Evolutionary conservation across 2,888 invertebrate genomes (phyloP).

Genomic region (Abrostola tripartita): DNA sequence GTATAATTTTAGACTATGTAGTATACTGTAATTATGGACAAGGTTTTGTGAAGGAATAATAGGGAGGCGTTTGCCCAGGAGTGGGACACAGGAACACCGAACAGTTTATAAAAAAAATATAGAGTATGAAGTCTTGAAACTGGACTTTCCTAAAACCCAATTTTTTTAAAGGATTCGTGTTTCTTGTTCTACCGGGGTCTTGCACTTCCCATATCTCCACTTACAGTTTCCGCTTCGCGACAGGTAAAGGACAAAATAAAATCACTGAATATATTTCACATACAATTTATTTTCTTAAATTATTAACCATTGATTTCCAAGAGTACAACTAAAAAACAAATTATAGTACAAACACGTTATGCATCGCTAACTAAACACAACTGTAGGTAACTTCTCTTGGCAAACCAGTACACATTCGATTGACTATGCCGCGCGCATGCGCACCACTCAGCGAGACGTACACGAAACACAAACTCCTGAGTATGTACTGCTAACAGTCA

Average conservation of each 20-base stretch:
- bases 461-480: conserved; percentile 65
- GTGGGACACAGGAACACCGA: too few relatives aligned
- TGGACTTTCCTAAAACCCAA: too few relatives aligned
- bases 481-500: conserved; percentile 69
- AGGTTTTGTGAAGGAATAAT: too few relatives aligned
- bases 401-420: conserved; percentile 84
- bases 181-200: too few relatives aligned
- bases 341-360: conserved; percentile 89
- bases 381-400: conserved; percentile 89
- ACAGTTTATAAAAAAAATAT: too few relatives aligned
- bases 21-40: too few relatives aligned
- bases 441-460: conserved; percentile 83
- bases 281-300: conserved; percentile 89
- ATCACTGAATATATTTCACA: conserved; percentile 79
- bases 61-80: too few relatives aligned
- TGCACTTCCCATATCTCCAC: too few relatives aligned
- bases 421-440: conserved; percentile 81
- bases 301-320: conserved; percentile 89
- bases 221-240: too few relatives aligned
- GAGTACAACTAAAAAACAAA: conserved; percentile 89
- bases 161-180: too few relatives aligned
- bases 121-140: too few relatives aligned
- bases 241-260: conserved; percentile 50
- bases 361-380: conserved; percentile 88
- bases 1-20: too few relatives aligned